Evolutionary conservation across 1,140 invertebrate genomes (phyloP), one percentile per base, ranked within the genome.

Genomic region (Sipha flava): DNA sequence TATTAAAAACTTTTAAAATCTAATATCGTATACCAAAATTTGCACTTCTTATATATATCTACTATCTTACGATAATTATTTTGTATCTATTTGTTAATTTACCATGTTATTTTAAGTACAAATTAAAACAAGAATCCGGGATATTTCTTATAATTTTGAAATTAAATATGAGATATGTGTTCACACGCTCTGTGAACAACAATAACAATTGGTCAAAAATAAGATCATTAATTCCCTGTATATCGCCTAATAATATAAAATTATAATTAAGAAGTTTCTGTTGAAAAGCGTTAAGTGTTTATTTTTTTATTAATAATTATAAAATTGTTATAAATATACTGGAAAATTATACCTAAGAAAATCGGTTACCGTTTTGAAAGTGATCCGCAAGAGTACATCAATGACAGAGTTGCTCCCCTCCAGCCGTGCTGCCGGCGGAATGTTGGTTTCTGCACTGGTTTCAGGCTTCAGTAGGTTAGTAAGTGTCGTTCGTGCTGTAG

Each of bases 381-480:
- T 40, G 4, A 72, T 72, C 18, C 18, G 18, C 26, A 23, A 72
- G 45, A 72, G 16, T 49, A 66, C 37, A 26, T 66, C 64, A 40
- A 66, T 29, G 66, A 26, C 66, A 29, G 21, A 1, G 64, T 49
- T 16, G 52, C 23, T 59, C 73, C 73, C 73, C 73, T 77, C 73
- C 73, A 77, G 21, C n/a, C 29, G 29, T 31, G 70, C 70, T 34
- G 45, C 29, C 70, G 31, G 47, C 40, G 40, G 66, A 70, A 47
- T 70, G 43, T 70, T 3, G 23, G 73, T 77, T 77, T 77, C 73
- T 77, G 73, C 73, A 77, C 52, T 40, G 73, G 73, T 77, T 77
- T 40, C 52, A 77, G 70, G 73, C 73, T 77, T 77, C 73, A 77
- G 73, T 77, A 57, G 73, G 73, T 77, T 77, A 77, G 73, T 77